A percentile compares a stretch with the other conserved stretches of the same genome.
phyloP scores from a whole-genome alignment of 2,888 invertebrate genomes.

The Sinodicranocentrus sp. region DNA sequence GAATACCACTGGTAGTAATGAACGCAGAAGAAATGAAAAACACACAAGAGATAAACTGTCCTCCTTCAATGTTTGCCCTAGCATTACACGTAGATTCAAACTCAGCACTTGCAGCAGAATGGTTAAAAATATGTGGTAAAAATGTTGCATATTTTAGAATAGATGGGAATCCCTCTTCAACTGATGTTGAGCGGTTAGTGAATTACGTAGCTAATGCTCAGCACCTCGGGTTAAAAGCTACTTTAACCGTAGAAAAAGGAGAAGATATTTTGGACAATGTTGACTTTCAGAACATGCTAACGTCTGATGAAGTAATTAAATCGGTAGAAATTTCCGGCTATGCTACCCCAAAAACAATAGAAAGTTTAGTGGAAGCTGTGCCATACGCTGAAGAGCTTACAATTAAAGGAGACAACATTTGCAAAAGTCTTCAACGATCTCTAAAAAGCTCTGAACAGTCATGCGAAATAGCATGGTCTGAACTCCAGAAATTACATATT shows the following conservation, averaged over 20 bases:
- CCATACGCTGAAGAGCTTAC: constrained; percentile 56
- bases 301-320: constrained; percentile 44
- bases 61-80: constrained; percentile 45
- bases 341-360: constrained; percentile 16
- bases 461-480: no score
- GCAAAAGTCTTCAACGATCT: constrained; percentile 35
- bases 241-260: constrained; percentile 34
- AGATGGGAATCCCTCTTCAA: constrained; percentile 14
- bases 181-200: constrained; percentile 35
- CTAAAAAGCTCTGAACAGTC: not conserved
- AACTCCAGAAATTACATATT: constrained; percentile 41
- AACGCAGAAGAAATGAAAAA: constrained; percentile 3
- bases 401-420: constrained; percentile 41
- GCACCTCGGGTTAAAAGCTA: constrained; percentile 40
- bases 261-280: constrained; percentile 21
- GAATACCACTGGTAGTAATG: constrained; percentile 35
- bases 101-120: constrained; percentile 6
- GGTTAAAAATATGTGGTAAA: constrained; percentile 42
- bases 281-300: constrained; percentile 5
- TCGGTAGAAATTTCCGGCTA: constrained; percentile 51
- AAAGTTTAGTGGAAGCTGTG: constrained; percentile 28
- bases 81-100: constrained; percentile 32
- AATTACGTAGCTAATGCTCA: constrained; percentile 19
- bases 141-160: constrained; percentile 52
- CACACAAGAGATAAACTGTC: constrained; percentile 19